Base-by-base conservation (phyloP, 2,113 vertebrate species). In the Salvator merianae region DNA sequence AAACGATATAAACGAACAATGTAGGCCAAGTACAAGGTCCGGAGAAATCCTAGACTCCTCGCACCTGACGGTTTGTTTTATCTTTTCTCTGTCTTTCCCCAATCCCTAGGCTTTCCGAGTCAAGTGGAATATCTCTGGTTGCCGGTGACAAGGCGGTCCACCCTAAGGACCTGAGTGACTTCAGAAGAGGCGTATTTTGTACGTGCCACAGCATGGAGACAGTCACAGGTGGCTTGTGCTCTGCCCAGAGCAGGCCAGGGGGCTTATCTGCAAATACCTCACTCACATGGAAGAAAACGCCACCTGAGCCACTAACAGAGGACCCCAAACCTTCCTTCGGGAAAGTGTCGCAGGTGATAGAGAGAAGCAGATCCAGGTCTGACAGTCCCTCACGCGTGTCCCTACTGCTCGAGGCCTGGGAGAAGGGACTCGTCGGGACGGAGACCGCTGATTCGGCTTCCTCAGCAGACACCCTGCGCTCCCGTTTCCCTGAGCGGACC, bases 291-390 rank as follows among this genome's bases (percentile, higher is more conserved):
- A 95, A 84, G 34, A 95, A 88, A 38, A 38, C 53, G 0, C 69
- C 86, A 0, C 34, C 84, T 5, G 69, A 20, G 0, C 55, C 91
- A 0, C 84, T 82, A 0, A 88, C 63, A 7, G 84, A 96, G 0
- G 94, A 97, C n/a, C 69, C 73, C 79, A 94, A 90, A 38, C 85
- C 90, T n/a, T 88, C 91, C 16, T 91, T 97, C 36, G 94, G 84
- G 78, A 97, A 98, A 89, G 89, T 97, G 40, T 92, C 95, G 0
- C 91, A 80, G n/a, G 50, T 79, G 55, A 34, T 89, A 53, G 92
- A 94, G 75, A 86, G 32, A 2, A 0, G 55, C 3, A 66, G 79
- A 86, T 86, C 80, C 70, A 69, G 93, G 68, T 68, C 16, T 3
- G 82, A 84, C 73, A 94, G 93, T 1, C 93, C 93, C 0, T 93